phyloP scores from a whole-genome alignment of 2,797 vertebrate species.

The Triplophysa bombifrons region DNA sequence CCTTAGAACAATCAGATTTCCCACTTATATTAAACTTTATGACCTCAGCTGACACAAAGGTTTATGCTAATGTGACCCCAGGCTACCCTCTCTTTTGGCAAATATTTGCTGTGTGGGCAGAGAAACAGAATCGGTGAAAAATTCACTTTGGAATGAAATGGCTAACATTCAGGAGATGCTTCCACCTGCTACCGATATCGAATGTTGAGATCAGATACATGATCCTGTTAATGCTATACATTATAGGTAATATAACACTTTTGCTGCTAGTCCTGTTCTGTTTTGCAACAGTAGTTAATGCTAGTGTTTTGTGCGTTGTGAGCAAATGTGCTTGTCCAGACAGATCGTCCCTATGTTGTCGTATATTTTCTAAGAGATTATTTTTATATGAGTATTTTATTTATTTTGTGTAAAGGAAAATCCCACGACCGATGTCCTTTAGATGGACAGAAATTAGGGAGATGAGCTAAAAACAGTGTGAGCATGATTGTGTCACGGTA shows the following conservation, averaged over 20 bases:
- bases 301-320: slow-evolving; percentile 56
- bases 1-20: background rate
- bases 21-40: slow-evolving; percentile 27
- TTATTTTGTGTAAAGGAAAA: slow-evolving; percentile 86
- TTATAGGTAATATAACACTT: slow-evolving; percentile 69
- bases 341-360: slow-evolving; percentile 77
- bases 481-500: slow-evolving; percentile 64
- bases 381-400: slow-evolving; percentile 98
- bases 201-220: slow-evolving; percentile 70
- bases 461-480: slow-evolving; percentile 61
- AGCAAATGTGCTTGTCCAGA: slow-evolving; percentile 75
- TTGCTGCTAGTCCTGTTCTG: slow-evolving; percentile 89
- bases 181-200: slow-evolving; percentile 77
- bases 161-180: slow-evolving; percentile 68
- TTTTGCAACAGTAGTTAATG: slow-evolving; percentile 59
- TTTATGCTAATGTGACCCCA: slow-evolving; percentile 47
- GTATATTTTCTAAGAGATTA: slow-evolving; percentile 98
- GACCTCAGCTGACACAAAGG: slow-evolving; percentile 51
- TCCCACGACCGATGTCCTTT: slow-evolving; percentile 67
- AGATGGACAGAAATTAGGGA: slow-evolving; percentile 57
- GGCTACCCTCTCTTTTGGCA: slow-evolving; percentile 38
- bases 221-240: slow-evolving; percentile 70
- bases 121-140: slow-evolving; percentile 43
- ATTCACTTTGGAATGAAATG: slow-evolving; percentile 55
- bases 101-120: slow-evolving; percentile 43